phyloP scores from a whole-genome alignment of 37 sponge, comb jelly and placozoan genomes.

The Haliclona indistincta region DNA sequence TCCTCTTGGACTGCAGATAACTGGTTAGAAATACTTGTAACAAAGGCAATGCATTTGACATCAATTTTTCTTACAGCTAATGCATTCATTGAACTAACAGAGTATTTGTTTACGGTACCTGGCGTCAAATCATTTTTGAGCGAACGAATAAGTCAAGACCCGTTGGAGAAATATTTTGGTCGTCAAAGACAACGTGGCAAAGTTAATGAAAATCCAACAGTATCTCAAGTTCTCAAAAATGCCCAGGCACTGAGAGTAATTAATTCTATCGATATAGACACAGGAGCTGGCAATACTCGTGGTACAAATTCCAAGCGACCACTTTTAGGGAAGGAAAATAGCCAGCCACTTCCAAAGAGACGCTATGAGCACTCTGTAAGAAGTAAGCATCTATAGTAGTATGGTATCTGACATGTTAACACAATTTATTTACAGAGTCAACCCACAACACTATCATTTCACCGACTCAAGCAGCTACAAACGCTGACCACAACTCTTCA shows the following conservation, averaged over 20 bases:
- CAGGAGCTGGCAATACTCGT: neutral
- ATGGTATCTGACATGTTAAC: too few relatives aligned
- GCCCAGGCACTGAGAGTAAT: slow-evolving; percentile 5
- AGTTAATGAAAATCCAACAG: slow-evolving; percentile 9
- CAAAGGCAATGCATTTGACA: neutral
- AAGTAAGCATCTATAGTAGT: too few relatives aligned
- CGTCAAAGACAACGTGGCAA: neutral
- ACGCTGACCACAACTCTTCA: too few relatives aligned
- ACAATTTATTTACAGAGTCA: too few relatives aligned
- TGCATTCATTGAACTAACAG: neutral
- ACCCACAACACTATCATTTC: too few relatives aligned
- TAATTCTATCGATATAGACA: neutral
- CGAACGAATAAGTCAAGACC: too few relatives aligned
- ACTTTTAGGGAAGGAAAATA: too few relatives aligned
- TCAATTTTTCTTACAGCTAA: neutral
- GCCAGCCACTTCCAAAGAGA: too few relatives aligned
- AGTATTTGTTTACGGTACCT: neutral
- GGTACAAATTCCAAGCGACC: neutral
- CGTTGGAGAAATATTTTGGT: slow-evolving; percentile 15
- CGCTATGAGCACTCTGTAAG: too few relatives aligned
- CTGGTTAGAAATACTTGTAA: neutral
- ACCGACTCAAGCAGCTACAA: too few relatives aligned
- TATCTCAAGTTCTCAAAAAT: neutral
- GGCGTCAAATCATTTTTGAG: too few relatives aligned
- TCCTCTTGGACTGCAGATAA: neutral